Evolutionary conservation across 2,888 invertebrate species (phyloP).

Genomic region (Phyto melanocephala): DNA sequence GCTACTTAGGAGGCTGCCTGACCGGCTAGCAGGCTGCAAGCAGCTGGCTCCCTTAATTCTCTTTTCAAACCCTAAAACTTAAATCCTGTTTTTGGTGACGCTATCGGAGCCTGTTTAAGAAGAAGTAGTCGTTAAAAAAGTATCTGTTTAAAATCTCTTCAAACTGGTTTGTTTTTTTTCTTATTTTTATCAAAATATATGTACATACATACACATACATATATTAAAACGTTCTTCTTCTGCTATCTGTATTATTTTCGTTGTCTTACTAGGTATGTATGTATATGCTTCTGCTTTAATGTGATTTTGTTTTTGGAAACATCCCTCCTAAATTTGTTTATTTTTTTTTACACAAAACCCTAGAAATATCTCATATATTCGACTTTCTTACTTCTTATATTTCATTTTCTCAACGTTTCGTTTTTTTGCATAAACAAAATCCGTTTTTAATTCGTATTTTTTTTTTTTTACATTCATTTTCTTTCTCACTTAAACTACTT

Average conservation of each 20-base stretch:
- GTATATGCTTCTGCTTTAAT: too few relatives aligned
- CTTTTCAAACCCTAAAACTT: background rate
- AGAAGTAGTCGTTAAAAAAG: background rate
- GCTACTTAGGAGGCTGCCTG: constrained; percentile 1
- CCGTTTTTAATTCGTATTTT: background rate
- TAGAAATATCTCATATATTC: background rate
- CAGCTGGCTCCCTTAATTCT: background rate
- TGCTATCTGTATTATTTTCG: too few relatives aligned
- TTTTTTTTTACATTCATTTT: background rate
- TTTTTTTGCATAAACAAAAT: background rate
- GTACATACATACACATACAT: background rate
- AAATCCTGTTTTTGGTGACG: constrained; percentile 45
- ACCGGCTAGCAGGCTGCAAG: background rate
- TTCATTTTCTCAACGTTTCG: constrained; percentile 7
- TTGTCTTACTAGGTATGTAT: too few relatives aligned
- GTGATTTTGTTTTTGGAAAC: background rate
- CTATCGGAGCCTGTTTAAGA: constrained; percentile 13
- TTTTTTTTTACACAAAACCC: background rate
- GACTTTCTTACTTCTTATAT: background rate
- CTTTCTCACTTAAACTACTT: constrained; percentile 68
- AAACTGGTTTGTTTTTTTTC: constrained; percentile 32
- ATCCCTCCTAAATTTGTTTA: background rate
- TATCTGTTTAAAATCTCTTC: background rate
- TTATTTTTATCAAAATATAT: background rate
- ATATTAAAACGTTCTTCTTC: too few relatives aligned